Evolutionary conservation across 2,797 vertebrate genomes (phyloP), one percentile per base, ranked within the genome.

Genomic region (Spinibarbus caldwelli): DNA sequence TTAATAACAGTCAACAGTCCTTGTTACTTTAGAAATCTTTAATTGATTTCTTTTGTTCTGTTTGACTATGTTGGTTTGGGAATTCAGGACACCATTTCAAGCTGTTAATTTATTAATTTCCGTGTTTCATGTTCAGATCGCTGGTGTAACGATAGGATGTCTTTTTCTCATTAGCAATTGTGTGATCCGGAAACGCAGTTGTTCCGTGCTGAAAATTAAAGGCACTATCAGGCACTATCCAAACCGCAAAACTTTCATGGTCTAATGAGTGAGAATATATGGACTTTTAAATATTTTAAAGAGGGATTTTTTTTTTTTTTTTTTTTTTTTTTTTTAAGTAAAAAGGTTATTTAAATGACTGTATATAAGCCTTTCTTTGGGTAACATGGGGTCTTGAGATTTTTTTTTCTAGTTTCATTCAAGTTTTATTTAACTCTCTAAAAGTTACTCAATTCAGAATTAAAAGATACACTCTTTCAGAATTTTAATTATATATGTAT

Each of bases 151-250:
- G 12, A 41, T 17, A 59, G 7, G 23, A 36, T 38, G 23, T 72
- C 36, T 57, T 57, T 62, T 59, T 82, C 66, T 86, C 21, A 62
- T 68, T 83, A 38, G 83, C 38, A 83, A 57, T 54, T 36, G 14
- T 71, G 41, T 12, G 41, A 83, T 73, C 45, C 54, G 57, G 29
- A 64, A 71, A 72, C 29, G 11, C 38, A 71, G 75, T 77, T 86
- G 49, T 82, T 47, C 21, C 75, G 49, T 6, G 26, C 12, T n/a
- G 80, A 71, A 73, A 64, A 70, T 62, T 36, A 29, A 52, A 68
- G 29, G n/a, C 2, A 1, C 36, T 41, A 49, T 17, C 29, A 76
- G 21, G 29, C n/a, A 49, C 38, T n/a, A 45, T 31, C 29, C 73
- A 38, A 49, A 57, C 43, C 19, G 36, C 7, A 36, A 34, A 38